These are phyloP conservation scores for pig (Sus scrofa) DNA, from an alignment of 2,113 vertebrate species.

Conservation along the genomic window DNA sequence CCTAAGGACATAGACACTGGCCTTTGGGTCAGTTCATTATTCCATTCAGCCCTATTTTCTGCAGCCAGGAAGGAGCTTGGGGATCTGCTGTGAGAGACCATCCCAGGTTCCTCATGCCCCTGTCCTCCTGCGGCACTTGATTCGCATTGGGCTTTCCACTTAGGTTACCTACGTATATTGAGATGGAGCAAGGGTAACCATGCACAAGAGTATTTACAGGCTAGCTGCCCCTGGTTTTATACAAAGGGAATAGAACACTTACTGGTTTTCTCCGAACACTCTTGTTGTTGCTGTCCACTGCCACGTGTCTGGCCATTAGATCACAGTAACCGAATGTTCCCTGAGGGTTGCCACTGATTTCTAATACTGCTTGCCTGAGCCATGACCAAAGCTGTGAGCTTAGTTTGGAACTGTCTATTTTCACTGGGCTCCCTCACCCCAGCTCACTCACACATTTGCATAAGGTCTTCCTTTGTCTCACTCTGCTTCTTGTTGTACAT, in stretches of 20 bases:
- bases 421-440: conserved; percentile 19
- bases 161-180: background rate
- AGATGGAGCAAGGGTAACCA: background rate
- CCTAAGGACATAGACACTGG: conserved; percentile 12
- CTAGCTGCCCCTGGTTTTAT: background rate
- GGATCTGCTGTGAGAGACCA: background rate
- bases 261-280: background rate
- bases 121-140: background rate
- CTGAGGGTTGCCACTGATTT: background rate
- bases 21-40: background rate
- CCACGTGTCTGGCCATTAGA: background rate
- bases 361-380: background rate
- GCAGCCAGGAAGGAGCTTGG: background rate
- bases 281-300: background rate
- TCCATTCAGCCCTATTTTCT: conserved; percentile 3
- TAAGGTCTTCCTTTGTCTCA: conserved; percentile 13
- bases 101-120: background rate
- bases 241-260: background rate
- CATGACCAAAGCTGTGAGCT: background rate
- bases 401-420: conserved; percentile 1
- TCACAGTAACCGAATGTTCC: background rate
- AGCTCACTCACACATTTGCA: conserved; percentile 14
- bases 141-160: background rate
- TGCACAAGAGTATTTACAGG: background rate
- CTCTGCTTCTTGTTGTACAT: background rate